Evolutionary conservation across 2,113 vertebrate species (phyloP).

Genomic region (Bombycilla garrulus): DNA sequence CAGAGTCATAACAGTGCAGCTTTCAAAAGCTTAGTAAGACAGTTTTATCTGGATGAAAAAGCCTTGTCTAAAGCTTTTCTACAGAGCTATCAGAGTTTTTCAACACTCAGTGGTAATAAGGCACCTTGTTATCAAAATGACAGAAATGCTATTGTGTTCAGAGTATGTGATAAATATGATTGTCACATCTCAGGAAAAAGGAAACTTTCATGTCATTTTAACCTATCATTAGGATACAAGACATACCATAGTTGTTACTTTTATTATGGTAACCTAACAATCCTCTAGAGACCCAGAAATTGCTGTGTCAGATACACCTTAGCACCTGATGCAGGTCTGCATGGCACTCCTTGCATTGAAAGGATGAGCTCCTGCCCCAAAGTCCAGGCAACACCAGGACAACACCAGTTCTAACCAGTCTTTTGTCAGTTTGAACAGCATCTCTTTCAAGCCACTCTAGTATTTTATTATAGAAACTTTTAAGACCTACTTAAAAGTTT

Average conservation of each 20-base stretch:
- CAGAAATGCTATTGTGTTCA: neutral
- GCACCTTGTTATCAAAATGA: neutral
- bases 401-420: neutral
- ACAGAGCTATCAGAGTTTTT: neutral
- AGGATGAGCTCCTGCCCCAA: neutral
- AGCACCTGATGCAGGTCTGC: neutral
- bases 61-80: neutral
- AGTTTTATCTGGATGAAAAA: neutral
- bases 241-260: neutral
- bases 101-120: neutral
- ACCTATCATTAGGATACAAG: neutral
- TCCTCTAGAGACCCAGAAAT: neutral
- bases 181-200: neutral
- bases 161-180: neutral
- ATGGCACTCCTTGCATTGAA: neutral
- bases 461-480: neutral
- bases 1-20: neutral
- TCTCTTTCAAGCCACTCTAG: neutral
- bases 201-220: neutral
- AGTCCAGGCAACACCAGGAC: neutral
- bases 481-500: neutral
- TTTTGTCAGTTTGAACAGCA: neutral
- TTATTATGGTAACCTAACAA: neutral
- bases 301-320: neutral
- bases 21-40: neutral